Evolutionary conservation across 2,888 invertebrate genomes (phyloP), one percentile per base, ranked within the genome.

Genomic region (Apodemia mormo): DNA sequence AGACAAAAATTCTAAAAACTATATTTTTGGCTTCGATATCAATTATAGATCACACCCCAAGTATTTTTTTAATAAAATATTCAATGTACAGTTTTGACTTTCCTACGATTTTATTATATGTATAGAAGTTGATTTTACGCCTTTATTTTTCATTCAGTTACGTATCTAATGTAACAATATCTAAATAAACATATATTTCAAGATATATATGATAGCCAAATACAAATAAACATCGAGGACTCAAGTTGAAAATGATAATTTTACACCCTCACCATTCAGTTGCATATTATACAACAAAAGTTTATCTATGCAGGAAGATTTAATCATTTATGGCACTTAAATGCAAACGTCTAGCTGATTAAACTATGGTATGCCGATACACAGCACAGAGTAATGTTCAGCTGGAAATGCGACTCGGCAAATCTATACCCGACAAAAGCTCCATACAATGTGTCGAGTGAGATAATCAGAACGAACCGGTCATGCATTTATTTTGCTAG

Each of bases 241-340:
- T 30, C 10, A 22, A 52, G 65, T 29, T 65, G 52, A n/a, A 68
- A 64, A 52, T 52, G 37, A 64, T 37, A 52, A 65, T 33, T 37
- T 52, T 40, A 49, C 37, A 45, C 45, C 37, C 40, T 30, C 43
- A 43, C 49, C 37, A 56, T 67, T 40, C 67, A 56, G 40, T 2
- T 49, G 65, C 65, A 54, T 68, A 43, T 65, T 12, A 64, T 37
- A 68, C 12, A 29, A 37, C 65, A 54, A 37, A 68, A 68, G 52
- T 65, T 54, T 65, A 68, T 68, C 65, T 52, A 68, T 37, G 54
- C 52, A 68, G 68, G 68, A 68, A 68, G 68, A 54, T 65, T 68
- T 68, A 52, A 30, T 67, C 52, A 66, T 66, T 49, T 66, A 66
- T 66, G 43, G 66, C 66, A 45, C 66, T 49, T 66, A 66, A 66